Base-by-base conservation (phyloP, 2,797 vertebrate genomes). In the Psittacula derbiana region DNA sequence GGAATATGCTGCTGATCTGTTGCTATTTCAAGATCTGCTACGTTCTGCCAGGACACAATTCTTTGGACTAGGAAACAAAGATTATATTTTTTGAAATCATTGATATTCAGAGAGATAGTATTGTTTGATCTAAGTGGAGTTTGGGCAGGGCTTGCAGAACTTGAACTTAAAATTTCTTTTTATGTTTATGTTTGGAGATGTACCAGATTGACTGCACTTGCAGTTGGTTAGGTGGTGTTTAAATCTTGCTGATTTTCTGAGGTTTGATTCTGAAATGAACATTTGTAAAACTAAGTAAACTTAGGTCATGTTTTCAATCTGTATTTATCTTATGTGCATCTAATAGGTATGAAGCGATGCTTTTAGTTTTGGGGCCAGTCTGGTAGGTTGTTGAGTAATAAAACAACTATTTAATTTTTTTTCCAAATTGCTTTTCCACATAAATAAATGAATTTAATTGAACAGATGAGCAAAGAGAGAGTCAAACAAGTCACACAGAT, bases 131-230 rank as follows among this genome's bases (percentile, higher is more conserved):
- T 70, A 75, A 71, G 38, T 20, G 8, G 58, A 36, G 19, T 69
- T 85, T 74, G 38, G 5, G 19, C 85, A 27, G 57, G 17, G 19
- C 17, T 79, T 84, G 18, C 6, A 44, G 81, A 62, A n/a, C 13
- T 33, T 74, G 16, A 53, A 8, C 11, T 49, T 17, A 38, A 16
- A 8, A 1, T 33, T 33, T 57, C n/a, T 23, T 33, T 33, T 33
- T 25, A 25, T 8, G 4, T 50, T 84, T 81, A 9, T 58, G 36
- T 36, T 55, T 75, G 14, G 40, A 66, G 38, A 40, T 65, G 0
- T 31, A 11, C 30, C 15, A 44, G 23, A 38, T 62, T 0, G 0
- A 30, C 43, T 85, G 40, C 16, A 25, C 8, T 82, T 49, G 44
- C 24, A 50, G 8, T 52, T 76, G 40, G 28, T 75, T 33, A 66